phyloP scores from a whole-genome alignment of 2,113 vertebrate genomes.

The Progne subis region DNA sequence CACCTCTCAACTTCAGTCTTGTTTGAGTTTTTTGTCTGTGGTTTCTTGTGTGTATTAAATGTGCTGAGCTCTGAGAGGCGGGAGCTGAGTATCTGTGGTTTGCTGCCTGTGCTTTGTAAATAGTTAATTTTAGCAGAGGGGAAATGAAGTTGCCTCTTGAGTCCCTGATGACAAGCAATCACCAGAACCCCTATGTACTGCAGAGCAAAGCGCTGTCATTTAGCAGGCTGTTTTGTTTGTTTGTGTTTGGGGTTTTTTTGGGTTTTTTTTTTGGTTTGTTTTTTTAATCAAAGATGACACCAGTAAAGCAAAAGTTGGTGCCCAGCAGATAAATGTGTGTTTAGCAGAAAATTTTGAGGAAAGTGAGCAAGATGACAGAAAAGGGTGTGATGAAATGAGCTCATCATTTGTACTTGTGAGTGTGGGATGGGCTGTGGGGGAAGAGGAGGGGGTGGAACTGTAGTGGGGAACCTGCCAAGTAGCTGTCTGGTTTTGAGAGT shows the following conservation, averaged over 20 bases:
- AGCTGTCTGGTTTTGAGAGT: neutral
- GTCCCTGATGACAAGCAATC: rapidly evolving
- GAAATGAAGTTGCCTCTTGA: neutral
- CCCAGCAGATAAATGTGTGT: neutral
- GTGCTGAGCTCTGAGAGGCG: rapidly evolving
- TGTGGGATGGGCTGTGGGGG: neutral
- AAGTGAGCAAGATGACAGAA: slow-evolving; percentile 8
- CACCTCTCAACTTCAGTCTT: neutral
- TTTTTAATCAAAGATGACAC: neutral
- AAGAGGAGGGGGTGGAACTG: neutral
- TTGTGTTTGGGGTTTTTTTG: neutral
- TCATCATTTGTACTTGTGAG: neutral
- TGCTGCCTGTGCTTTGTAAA: neutral
- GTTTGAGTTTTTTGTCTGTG: too few relatives aligned
- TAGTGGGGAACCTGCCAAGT: neutral
- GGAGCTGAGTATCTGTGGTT: neutral
- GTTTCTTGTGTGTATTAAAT: neutral
- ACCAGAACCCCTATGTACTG: rapidly evolving
- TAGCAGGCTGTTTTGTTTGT: neutral
- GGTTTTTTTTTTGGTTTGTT: neutral
- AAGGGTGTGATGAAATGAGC: slow-evolving; percentile 24
- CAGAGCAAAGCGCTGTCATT: rapidly evolving
- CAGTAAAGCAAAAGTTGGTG: neutral
- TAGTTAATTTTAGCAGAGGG: neutral
- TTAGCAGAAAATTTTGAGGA: neutral